Conservation (phyloP, 2,113 vertebrate species). For the Eira barbara region DNA sequence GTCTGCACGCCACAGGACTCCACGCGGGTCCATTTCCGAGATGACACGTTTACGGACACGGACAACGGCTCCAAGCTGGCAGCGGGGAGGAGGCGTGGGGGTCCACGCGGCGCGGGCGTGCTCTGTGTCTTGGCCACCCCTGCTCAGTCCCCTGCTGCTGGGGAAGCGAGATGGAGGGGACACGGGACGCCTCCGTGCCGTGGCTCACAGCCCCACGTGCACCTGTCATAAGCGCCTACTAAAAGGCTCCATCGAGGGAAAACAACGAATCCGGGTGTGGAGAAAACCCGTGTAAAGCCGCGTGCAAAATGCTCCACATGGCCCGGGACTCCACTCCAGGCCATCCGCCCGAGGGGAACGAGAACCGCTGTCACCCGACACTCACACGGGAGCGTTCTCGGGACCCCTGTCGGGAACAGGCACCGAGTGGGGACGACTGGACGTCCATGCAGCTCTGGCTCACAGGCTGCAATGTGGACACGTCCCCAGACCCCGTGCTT, state of each 20-base stretch:
- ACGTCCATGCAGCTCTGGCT: background rate
- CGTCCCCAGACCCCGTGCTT: background rate
- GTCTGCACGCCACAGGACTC: no score
- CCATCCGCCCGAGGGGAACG: background rate
- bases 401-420: background rate
- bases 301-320: fast-evolving
- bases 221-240: background rate
- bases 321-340: background rate
- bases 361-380: background rate
- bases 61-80: background rate
- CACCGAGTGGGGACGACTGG: background rate
- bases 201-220: background rate
- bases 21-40: background rate
- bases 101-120: fast-evolving
- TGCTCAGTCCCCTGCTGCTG: background rate
- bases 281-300: background rate
- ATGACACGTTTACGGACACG: background rate
- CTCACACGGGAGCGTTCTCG: background rate
- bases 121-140: background rate
- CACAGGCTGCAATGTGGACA: fast-evolving
- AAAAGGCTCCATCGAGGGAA: background rate
- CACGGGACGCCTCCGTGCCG: no score
- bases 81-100: no score
- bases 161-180: background rate
- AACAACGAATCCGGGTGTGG: background rate